phyloP scores from a whole-genome alignment of 2,888 invertebrate species.

The Chalcosyrphus nemorum region DNA sequence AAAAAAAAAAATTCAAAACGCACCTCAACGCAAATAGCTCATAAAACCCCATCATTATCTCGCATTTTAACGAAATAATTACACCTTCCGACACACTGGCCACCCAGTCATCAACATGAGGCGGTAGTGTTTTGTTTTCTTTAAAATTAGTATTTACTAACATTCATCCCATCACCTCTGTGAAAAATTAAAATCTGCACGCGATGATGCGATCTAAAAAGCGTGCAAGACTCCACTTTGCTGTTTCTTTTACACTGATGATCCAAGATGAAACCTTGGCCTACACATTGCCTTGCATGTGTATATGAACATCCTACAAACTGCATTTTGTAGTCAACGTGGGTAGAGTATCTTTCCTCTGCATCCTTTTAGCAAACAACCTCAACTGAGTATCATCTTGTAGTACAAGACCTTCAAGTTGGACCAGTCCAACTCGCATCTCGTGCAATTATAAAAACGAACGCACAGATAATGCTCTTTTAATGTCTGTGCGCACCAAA shows the following conservation, averaged over 20 bases:
- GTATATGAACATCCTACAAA: constrained; percentile 1
- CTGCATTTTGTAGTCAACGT: constrained; percentile 11
- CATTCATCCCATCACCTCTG: constrained; percentile 61
- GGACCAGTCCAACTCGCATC: constrained; percentile 24
- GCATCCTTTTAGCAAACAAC: neutral
- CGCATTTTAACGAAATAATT: constrained; percentile 55
- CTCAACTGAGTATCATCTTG: constrained; percentile 24
- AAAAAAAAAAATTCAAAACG: neutral
- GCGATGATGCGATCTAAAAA: constrained; percentile 51
- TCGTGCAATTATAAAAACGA: constrained; percentile 49
- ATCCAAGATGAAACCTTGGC: constrained; percentile 40
- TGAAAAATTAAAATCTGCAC: constrained; percentile 61
- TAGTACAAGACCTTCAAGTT: constrained; percentile 49
- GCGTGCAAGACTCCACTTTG: constrained; percentile 22
- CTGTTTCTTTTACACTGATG: neutral
- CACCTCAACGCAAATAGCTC: neutral
- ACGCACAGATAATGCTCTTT: constrained; percentile 68
- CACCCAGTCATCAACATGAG: constrained; percentile 54
- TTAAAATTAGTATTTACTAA: constrained; percentile 53
- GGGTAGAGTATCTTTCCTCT: neutral
- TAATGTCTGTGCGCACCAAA: constrained; percentile 62
- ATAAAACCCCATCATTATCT: constrained; percentile 41
- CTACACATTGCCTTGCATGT: constrained; percentile 17
- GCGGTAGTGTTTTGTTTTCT: constrained; percentile 19
- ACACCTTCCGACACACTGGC: constrained; percentile 55